phyloP scores from a whole-genome alignment of 2,113 vertebrate genomes.

The Scalopus aquaticus region DNA sequence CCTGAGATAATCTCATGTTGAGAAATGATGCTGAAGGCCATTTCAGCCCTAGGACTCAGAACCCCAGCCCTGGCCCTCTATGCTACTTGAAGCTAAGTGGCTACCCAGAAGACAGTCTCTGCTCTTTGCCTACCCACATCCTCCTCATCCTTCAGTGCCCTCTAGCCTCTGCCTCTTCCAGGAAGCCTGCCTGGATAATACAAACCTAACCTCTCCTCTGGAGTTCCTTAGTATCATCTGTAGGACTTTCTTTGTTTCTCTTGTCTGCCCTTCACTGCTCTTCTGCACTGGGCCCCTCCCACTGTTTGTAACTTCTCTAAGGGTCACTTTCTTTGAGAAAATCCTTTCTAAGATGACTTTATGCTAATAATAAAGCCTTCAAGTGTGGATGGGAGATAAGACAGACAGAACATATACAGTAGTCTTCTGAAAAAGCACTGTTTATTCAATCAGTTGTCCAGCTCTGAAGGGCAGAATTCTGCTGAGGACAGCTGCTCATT shows the following conservation, averaged over 20 bases:
- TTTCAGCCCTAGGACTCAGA: not conserved
- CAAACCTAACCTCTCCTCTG: not conserved
- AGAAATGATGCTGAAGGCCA: not conserved
- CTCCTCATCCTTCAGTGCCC: not conserved
- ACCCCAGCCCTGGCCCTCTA: too few relatives aligned
- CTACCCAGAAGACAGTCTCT: not conserved
- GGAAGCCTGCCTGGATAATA: not conserved
- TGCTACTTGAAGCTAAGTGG: not conserved
- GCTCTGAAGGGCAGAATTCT: not conserved
- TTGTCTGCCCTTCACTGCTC: not conserved
- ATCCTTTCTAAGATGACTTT: not conserved
- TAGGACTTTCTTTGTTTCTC: not conserved
- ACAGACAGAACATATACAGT: too few relatives aligned
- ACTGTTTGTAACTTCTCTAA: not conserved
- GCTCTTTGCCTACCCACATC: too few relatives aligned
- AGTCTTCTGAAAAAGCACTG: not conserved
- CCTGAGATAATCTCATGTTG: not conserved
- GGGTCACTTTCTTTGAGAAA: not conserved
- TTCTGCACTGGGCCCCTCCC: not conserved
- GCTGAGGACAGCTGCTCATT: not conserved
- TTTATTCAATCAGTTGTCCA: not conserved
- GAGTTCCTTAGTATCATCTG: not conserved
- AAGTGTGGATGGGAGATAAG: not conserved
- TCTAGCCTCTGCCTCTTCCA: not conserved
- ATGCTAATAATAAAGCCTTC: not conserved